These are phyloP conservation scores for Reticulitermes speratus DNA, from an alignment of 1,140 invertebrate genomes.

Conservation along the genomic window DNA sequence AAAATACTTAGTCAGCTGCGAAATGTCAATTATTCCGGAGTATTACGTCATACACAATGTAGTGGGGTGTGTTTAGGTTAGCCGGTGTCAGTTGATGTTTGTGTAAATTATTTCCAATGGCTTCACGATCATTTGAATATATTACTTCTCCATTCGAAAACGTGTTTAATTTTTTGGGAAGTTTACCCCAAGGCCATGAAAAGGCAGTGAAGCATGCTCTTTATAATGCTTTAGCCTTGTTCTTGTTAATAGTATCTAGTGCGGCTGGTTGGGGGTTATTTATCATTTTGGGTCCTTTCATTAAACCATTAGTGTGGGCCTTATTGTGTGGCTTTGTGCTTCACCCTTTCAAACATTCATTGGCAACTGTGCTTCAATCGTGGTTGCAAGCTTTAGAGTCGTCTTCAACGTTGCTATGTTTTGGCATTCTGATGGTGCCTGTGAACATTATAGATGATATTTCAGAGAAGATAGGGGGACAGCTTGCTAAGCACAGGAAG, in stretches of 20 bases:
- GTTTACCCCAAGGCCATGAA: slow-evolving; percentile 58
- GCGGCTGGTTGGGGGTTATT: slow-evolving; percentile 77
- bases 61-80: too few relatives aligned
- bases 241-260: slow-evolving; percentile 64
- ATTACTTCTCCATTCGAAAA: slow-evolving; percentile 38
- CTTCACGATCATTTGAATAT: slow-evolving; percentile 27
- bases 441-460: slow-evolving; percentile 66
- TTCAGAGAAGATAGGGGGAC: slow-evolving; percentile 68
- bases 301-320: slow-evolving; percentile 92
- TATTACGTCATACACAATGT: not conserved
- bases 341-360: slow-evolving; percentile 80
- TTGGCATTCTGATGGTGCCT: slow-evolving; percentile 74
- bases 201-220: slow-evolving; percentile 85
- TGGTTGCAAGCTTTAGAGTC: slow-evolving; percentile 69
- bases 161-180: slow-evolving; percentile 40
- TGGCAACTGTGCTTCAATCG: slow-evolving; percentile 65
- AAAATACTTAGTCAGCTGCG: not conserved
- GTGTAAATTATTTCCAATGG: not conserved
- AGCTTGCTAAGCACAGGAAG: slow-evolving; percentile 60
- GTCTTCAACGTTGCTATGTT: slow-evolving; percentile 58
- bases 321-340: slow-evolving; percentile 86
- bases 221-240: slow-evolving; percentile 79
- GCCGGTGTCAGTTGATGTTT: not conserved
- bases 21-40: not conserved
- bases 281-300: slow-evolving; percentile 83